A percentile compares a stretch with the other conserved stretches of the same genome.
Evolutionary conservation across 2,888 invertebrate genomes (phyloP).

Genomic region (Proisotoma minuta): DNA sequence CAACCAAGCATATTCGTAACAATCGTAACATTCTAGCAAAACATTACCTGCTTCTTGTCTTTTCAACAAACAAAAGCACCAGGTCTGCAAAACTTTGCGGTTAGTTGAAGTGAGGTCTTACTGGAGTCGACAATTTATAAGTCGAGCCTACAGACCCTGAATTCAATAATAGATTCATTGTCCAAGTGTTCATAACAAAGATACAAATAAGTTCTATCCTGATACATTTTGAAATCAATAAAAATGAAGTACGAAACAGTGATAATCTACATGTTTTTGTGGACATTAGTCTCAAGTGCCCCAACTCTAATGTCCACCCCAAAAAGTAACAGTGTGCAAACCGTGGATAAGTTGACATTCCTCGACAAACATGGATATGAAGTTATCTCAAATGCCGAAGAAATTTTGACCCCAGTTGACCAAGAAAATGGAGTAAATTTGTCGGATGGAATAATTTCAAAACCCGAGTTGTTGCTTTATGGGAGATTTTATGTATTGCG

Average conservation of each 20-base stretch:
- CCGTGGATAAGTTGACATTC: neutral
- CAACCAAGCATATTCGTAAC: too few species aligned
- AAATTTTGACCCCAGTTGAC: neutral
- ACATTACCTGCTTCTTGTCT: too few species aligned
- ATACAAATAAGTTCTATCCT: neutral
- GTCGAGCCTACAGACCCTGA: neutral
- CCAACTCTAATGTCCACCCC: neutral
- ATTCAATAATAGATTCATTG: neutral
- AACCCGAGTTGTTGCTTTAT: slow-evolving; percentile 8
- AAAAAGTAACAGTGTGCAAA: neutral
- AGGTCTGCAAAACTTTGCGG: neutral
- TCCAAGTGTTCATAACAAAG: neutral
- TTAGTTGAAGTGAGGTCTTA: neutral
- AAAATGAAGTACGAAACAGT: neutral
- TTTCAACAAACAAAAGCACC: too few species aligned
- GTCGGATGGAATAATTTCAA: neutral
- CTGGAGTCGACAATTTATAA: neutral
- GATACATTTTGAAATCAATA: neutral
- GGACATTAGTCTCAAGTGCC: neutral
- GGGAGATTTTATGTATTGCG: slow-evolving; percentile 2
- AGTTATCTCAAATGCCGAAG: slow-evolving; percentile 10
- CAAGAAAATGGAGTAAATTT: neutral
- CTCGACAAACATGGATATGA: slow-evolving; percentile 8
- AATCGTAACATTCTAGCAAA: too few species aligned
- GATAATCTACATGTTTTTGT: neutral